Base-by-base conservation (phyloP, 2,888 invertebrate genomes). In the Diploptera punctata region DNA sequence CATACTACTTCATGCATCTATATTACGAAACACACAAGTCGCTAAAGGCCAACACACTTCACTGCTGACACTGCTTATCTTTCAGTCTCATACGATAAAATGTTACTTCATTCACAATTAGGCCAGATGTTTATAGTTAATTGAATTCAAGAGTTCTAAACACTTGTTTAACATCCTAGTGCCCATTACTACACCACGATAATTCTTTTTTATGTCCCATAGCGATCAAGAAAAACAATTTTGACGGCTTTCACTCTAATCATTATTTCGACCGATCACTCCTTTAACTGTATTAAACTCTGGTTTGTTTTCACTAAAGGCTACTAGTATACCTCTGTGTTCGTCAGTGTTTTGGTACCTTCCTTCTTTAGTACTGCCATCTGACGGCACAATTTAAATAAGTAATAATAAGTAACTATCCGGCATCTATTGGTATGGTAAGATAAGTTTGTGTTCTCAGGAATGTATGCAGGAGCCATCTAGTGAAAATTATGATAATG, bases 251-350 rank as follows among this genome's bases (percentile, higher is more conserved):
- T 47, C 47, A 47, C 18, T 26, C 65, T 18, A 47, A 65, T 65
- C 65, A 65, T 65, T 65, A 65, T 47, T 47, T 65, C 19, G 38
- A 62, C 62, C 33, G 62, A 33, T 26, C 38, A 47, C 24, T 44
- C 4, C 7, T 1, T n/a, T 9, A 10, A 52, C 24, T 24, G 24
- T 10, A 24, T 29, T 19, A 7, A 33, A 10, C 5, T 33, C 33
- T 33, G 33, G 33, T 33, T 33, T 33, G 33, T 33, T 33, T 33
- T 33, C 33, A 33, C n/a, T n/a, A n/a, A n/a, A n/a, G n/a, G n/a
- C n/a, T n/a, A n/a, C n/a, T n/a, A n/a, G n/a, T n/a, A n/a, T n/a
- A n/a, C n/a, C n/a, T n/a, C n/a, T n/a, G n/a, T n/a, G 33, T 10
- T 33, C 33, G 5, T 33, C 33, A 33, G 33, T 33, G 33, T 33